Base-by-base conservation (phyloP, 1,140 invertebrate genomes). In the Zaprionus davidi region DNA sequence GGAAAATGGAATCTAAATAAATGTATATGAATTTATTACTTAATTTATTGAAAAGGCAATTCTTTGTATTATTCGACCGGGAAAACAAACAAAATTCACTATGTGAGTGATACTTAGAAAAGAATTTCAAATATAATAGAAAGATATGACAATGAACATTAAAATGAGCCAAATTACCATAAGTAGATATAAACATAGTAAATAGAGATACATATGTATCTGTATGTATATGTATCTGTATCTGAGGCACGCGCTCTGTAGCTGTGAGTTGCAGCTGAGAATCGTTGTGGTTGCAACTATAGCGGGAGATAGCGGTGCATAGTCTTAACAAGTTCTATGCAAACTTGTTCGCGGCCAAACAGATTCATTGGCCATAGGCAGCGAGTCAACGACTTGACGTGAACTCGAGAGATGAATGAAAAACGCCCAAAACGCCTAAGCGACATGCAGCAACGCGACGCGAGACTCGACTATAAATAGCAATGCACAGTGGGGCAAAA, bases 341-440 rank as follows among this genome's bases (percentile, higher is more conserved):
- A 74, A 69, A 69, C 64, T 68, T 71, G 72, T 75, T 62, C 26
- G 34, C 4, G 34, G 24, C 46, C 12, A 63, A 64, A 63, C 58
- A 59, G 68, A 76, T 65, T 59, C 56, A 64, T 58, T 64, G 59
- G 41, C 73, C 68, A 64, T 41, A 56, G 66, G 5, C 68, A 63
- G 24, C n/a, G 62, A 88, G 84, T 87, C 84, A 87, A 88, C 88
- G 84, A 87, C 84, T 81, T 81, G 69, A 80, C 68, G 74, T 87
- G 84, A 87, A 87, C 84, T 88, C 84, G 62, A 65, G 68, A 34
- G 31, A 34, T 34, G 31, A 34, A 57, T 81, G 79, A 78, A 79
- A 69, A 69, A 68, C 63, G 63, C 63, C 70, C 67, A 82, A 71
- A 64, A 73, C 63, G 57, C 62, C 73, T 46, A 46, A 60, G 38